Evolutionary conservation across 1,140 invertebrate genomes (phyloP), one percentile per base, ranked within the genome.

Genomic region (Aphaenogaster rudis): DNA sequence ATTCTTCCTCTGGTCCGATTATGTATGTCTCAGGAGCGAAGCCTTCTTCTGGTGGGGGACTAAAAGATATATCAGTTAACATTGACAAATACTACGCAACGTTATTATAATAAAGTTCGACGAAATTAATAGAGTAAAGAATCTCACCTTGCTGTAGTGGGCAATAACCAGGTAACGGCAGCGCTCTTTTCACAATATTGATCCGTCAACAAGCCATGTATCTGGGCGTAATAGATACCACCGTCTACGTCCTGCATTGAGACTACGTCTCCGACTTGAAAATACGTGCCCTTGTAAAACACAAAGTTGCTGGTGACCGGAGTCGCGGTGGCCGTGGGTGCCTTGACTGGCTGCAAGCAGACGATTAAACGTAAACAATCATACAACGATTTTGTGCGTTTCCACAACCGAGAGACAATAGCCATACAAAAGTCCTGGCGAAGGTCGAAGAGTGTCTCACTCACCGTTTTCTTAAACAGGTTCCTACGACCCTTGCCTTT

Each of bases 151-250:
- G 96, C 96, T 89, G 97, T 96, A 3, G 98, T 98, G 13, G 98
- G 98, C 59, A 99, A 95, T 2, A 99, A 96, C 98, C 98, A 99
- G 0, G 98, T 98, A n/a, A 99, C 96, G 8, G 98, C 98, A 7
- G 98, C 98, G 95, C 98, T 99, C 95, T 99, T 99, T 93, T 99
- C 98, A 93, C 98, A 98, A 95, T 98, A 99, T 92, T 99, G 98
- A 94, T 99, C 98, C 11, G 98, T 98, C 36, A 99, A 95, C 76
- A 99, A 97, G 1, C 98, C 98, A 89, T 98, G 96, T 50, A 99
- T 97, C 95, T 99, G 98, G 52, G 98, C 98, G 94, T 98, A 99
- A 95, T 97, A 99, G 66, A 97, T 96, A 69, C 96, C 97, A 72
- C 97, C 97, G 78, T 97, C 97, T 52, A 97, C 94, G 93, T 99